Percentiles rank a stretch among this genome's conserved stretches.
Evolutionary conservation across 1,140 invertebrate genomes (phyloP).

Genomic region (Tetranychus cinnabarinus): DNA sequence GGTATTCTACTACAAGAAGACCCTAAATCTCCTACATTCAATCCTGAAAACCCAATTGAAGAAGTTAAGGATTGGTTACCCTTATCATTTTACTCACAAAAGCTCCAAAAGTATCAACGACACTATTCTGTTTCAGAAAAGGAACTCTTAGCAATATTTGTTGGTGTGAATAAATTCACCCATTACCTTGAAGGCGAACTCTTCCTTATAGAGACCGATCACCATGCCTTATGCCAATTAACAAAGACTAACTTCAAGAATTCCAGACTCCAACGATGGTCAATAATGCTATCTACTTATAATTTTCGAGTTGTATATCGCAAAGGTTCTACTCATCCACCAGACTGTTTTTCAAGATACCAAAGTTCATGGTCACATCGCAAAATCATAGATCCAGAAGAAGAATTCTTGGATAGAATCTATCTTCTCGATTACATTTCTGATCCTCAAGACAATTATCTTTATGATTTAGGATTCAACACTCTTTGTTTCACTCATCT

Average conservation of each 20-base stretch:
- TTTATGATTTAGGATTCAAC: too few species aligned
- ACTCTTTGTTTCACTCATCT: too few species aligned
- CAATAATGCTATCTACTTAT: background rate
- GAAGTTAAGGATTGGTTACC: background rate
- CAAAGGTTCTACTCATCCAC: background rate
- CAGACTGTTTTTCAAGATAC: background rate
- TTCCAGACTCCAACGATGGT: background rate
- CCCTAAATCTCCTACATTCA: too few species aligned
- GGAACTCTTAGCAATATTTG: background rate
- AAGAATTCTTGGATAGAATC: background rate
- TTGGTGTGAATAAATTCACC: background rate
- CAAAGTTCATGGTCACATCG: background rate
- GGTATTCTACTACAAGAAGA: background rate
- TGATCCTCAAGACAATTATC: too few species aligned
- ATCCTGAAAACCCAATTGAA: too few species aligned
- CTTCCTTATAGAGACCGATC: background rate
- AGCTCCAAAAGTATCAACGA: background rate
- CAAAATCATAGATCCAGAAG: background rate
- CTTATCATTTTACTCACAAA: background rate
- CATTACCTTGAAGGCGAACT: background rate
- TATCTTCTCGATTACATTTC: too few species aligned
- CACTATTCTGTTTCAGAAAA: background rate
- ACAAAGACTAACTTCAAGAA: background rate
- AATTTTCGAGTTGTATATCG: background rate
- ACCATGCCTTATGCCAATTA: background rate